These are phyloP conservation scores for Betta splendens DNA, from an alignment of 2,797 vertebrate genomes.

Conservation along the genomic window DNA sequence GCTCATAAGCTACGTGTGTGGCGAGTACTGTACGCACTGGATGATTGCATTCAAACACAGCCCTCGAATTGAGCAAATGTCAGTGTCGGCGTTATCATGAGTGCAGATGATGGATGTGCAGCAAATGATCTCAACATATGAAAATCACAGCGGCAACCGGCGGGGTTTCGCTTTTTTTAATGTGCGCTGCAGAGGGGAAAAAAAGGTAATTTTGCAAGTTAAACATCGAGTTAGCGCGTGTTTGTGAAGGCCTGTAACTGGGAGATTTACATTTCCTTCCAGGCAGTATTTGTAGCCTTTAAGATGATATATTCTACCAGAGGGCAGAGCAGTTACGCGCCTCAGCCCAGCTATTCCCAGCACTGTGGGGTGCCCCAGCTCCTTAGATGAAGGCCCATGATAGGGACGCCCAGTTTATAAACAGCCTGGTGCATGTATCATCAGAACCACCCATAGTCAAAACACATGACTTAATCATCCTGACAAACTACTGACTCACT, in stretches of 20 bases:
- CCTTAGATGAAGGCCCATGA: slow-evolving; percentile 7
- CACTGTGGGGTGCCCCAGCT: not conserved
- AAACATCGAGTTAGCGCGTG: not conserved
- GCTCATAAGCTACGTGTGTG: slow-evolving; percentile 1
- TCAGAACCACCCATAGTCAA: slow-evolving; percentile 35
- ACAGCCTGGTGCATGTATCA: slow-evolving; percentile 24
- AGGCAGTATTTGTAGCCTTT: slow-evolving; percentile 7
- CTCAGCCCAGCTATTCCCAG: slow-evolving; percentile 6
- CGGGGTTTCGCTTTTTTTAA: not conserved
- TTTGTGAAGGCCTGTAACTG: not conserved
- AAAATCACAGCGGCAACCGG: slow-evolving; percentile 19
- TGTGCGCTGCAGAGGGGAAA: not conserved
- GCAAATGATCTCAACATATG: slow-evolving; percentile 7
- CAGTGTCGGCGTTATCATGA: slow-evolving; percentile 19
- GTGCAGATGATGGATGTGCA: slow-evolving; percentile 12
- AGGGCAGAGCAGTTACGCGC: not conserved
- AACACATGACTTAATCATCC: slow-evolving; percentile 39
- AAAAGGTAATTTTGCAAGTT: not conserved
- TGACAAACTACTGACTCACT: slow-evolving; percentile 50
- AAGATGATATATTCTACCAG: not conserved
- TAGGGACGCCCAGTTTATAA: slow-evolving; percentile 19
- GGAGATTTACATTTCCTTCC: not conserved
- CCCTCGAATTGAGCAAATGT: slow-evolving; percentile 19
- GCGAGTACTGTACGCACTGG: not conserved
- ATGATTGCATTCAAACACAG: slow-evolving; percentile 4